Base-by-base conservation (phyloP, 2,113 vertebrate species). In the Apistogramma diplotaenia region DNA sequence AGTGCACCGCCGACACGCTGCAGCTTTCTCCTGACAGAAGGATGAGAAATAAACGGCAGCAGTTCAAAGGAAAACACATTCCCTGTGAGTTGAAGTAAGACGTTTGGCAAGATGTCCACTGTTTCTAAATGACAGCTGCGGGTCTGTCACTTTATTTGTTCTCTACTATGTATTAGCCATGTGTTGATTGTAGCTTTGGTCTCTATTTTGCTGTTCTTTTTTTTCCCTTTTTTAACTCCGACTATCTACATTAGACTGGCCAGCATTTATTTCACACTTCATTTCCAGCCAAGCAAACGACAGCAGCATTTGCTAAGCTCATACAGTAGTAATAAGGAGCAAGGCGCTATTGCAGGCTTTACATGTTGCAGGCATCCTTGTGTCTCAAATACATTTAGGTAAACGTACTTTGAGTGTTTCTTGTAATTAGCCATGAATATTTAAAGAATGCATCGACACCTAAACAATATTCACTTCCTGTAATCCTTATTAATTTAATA, bases 21-120 rank as follows among this genome's bases (percentile, higher is more conserved):
- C 87, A 86, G 57, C 84, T 89, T 85, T 92, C 88, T 91, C 74
- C 71, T 93, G 93, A 93, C 91, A 94, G 93, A 94, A 85, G 91
- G 92, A 81, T 89, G 90, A 92, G 88, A 90, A 90, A 89, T 90
- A 89, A 92, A 90, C 55, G 77, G 85, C 91, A 80, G 81, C 78
- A 79, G 82, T 86, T 92, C 91, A 91, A 89, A 92, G 88, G 78
- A 79, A 91, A 90, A 85, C 71, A 29, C 81, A 74, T 84, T 84
- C 77, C 74, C 86, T 85, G 88, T 83, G 92, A 90, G 82, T 78
- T 75, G 40, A 82, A 88, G 85, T 86, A 76, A 89, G 89, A 83
- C 71, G 40, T 84, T 90, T 84, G 87, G 86, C 86, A 93, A 87
- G 76, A 89, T 93, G 90, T 87, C 87, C 85, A 74, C 81, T 79